Conservation (phyloP, 2,888 invertebrate genomes). For the Lymantria monacha region DNA sequence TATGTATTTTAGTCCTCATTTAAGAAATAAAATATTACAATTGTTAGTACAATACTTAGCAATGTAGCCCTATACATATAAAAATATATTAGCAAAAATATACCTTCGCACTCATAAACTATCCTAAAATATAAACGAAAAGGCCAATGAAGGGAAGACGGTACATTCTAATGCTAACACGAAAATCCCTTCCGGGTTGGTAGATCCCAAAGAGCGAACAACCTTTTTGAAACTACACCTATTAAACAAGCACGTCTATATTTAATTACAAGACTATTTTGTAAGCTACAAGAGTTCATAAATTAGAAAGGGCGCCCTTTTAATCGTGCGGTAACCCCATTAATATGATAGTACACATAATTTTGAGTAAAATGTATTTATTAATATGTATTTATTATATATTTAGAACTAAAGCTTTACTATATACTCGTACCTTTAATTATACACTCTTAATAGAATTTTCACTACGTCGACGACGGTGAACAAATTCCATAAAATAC, state of each 20-base stretch:
- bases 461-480: no score
- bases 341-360: background rate
- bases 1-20: no score
- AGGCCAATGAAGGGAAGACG: slow-evolving; percentile 17
- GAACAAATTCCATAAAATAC: no score
- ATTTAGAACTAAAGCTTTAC: no score
- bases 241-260: slow-evolving; percentile 29
- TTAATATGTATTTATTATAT: background rate
- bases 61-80: background rate
- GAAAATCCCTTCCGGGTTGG: slow-evolving; percentile 35
- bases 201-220: slow-evolving; percentile 25
- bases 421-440: no score
- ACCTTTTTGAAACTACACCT: slow-evolving; percentile 37
- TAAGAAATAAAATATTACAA: no score
- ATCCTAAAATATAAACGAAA: slow-evolving; percentile 12
- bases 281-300: slow-evolving; percentile 21
- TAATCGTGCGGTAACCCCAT: slow-evolving; percentile 12
- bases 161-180: slow-evolving; percentile 27
- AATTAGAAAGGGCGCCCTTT: slow-evolving; percentile 24
- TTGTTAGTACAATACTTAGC: no score
- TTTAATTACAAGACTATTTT: slow-evolving; percentile 23
- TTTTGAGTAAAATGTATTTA: background rate
- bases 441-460: no score
- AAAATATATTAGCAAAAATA: background rate
- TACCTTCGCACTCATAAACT: slow-evolving; percentile 4